Conservation (phyloP, 2,113 vertebrate genomes). For the Tretioscincus oriximinensis region DNA sequence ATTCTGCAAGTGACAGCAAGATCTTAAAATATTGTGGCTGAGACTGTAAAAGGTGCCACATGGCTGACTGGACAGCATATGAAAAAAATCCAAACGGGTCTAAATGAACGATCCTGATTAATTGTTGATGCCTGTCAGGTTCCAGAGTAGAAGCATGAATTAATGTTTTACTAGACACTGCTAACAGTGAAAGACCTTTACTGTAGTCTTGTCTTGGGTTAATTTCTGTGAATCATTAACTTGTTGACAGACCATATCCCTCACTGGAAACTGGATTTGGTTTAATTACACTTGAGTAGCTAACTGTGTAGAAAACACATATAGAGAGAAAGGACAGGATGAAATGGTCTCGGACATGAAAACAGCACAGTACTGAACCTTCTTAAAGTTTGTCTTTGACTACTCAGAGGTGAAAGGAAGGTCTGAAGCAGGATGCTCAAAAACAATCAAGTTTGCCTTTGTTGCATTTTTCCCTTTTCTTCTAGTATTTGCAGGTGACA, state of each 20-base stretch:
- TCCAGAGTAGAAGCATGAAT: slow-evolving; percentile 19
- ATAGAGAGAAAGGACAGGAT: neutral
- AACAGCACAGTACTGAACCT: neutral
- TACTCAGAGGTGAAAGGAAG: neutral
- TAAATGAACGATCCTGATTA: slow-evolving; percentile 2
- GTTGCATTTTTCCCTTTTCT: neutral
- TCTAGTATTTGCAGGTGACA: no score
- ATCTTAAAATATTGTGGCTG: neutral
- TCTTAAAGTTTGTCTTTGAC: neutral
- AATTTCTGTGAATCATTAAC: slow-evolving; percentile 34
- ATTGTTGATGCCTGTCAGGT: slow-evolving; percentile 5
- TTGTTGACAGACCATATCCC: slow-evolving; percentile 27
- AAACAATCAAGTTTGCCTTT: neutral
- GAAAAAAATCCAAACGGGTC: neutral
- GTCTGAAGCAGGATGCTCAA: neutral
- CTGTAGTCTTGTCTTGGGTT: slow-evolving; percentile 19
- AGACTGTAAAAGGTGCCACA: neutral
- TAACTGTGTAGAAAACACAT: neutral
- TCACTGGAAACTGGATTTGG: neutral
- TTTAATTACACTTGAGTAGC: slow-evolving; percentile 20
- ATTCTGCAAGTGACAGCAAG: no score
- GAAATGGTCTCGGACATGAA: neutral
- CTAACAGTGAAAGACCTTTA: slow-evolving; percentile 17
- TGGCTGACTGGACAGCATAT: neutral
- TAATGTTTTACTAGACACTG: slow-evolving; percentile 21